phyloP scores from a whole-genome alignment of 2,888 invertebrate genomes.

The Calameuta idolon region DNA sequence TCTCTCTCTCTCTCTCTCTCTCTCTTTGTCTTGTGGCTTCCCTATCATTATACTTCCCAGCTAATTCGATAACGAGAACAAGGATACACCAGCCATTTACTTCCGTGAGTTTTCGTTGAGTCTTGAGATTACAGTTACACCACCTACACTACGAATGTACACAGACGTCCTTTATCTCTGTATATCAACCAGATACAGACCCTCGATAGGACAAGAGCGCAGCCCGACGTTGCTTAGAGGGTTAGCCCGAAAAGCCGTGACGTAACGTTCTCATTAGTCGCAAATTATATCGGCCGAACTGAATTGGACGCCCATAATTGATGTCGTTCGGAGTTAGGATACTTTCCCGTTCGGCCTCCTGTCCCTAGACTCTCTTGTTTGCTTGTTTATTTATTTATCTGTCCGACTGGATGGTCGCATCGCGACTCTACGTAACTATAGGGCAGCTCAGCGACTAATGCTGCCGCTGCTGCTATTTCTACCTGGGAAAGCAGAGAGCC shows the following conservation, averaged over 20 bases:
- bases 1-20: too few species aligned
- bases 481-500: neutral
- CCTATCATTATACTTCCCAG: too few species aligned
- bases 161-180: neutral
- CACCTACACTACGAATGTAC: neutral
- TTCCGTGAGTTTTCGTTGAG: too few species aligned
- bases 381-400: neutral
- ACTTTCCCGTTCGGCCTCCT: neutral
- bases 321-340: neutral
- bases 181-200: neutral
- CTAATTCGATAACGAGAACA: too few species aligned
- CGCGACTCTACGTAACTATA: neutral
- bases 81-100: too few species aligned
- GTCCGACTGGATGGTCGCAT: neutral
- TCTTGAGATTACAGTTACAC: neutral
- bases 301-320: constrained; percentile 38
- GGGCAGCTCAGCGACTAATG: neutral
- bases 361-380: neutral
- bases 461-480: neutral
- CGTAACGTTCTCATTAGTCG: constrained; percentile 48
- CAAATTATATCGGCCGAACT: constrained; percentile 50
- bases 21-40: too few species aligned
- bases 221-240: neutral
- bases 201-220: neutral
- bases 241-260: neutral